A percentile compares a stretch with the other conserved stretches of the same genome.
These are phyloP conservation scores for Laticauda colubrina DNA, from an alignment of 2,113 vertebrate genomes.

Conservation along the genomic window DNA sequence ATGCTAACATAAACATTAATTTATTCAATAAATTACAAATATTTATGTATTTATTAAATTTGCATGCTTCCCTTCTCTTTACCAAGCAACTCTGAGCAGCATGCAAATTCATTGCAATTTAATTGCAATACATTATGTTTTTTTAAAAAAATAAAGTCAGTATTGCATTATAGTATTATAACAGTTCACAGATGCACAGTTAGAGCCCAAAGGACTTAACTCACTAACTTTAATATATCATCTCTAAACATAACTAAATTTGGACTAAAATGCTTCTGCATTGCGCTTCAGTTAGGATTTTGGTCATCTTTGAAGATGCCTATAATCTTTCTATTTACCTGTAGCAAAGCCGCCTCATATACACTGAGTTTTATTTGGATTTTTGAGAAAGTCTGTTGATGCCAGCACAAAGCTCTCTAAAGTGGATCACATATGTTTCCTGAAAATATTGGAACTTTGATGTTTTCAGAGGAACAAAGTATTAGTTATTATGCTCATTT, in stretches of 20 bases:
- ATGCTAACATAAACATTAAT: not conserved
- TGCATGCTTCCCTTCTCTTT: not conserved
- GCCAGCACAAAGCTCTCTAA: not conserved
- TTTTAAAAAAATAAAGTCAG: not conserved
- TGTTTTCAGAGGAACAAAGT: constrained; percentile 25
- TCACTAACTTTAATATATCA: not conserved
- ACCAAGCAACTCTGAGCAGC: not conserved
- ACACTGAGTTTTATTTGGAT: not conserved
- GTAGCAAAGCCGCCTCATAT: not conserved
- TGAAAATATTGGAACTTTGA: constrained; percentile 30
- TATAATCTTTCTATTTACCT: not conserved
- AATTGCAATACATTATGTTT: not conserved
- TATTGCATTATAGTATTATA: not conserved
- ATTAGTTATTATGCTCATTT: constrained; percentile 16
- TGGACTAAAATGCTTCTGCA: not conserved
- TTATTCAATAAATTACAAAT: not conserved
- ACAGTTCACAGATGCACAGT: not conserved
- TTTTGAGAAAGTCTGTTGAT: not conserved
- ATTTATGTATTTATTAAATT: not conserved
- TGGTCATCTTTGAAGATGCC: not conserved
- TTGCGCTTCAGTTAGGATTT: not conserved
- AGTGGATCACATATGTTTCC: constrained; percentile 23
- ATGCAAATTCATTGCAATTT: not conserved
- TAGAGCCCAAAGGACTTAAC: not conserved
- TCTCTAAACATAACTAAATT: not conserved